Percentiles rank a stretch among this genome's conserved stretches.
These are phyloP conservation scores for Microctonus hyperodae DNA, from an alignment of 2,888 invertebrate genomes.

Conservation along the genomic window DNA sequence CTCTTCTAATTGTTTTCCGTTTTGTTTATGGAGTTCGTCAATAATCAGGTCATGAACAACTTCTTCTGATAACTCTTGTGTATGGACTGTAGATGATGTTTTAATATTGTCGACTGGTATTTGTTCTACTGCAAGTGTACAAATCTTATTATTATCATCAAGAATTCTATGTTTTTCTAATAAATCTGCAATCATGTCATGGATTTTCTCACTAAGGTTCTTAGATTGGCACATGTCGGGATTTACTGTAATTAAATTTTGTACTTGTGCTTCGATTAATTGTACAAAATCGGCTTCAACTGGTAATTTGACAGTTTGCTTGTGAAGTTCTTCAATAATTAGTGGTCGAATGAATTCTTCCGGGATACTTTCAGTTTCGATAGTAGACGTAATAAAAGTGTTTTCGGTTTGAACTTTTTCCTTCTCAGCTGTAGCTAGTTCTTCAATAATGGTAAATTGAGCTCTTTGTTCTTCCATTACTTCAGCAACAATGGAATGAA, in stretches of 20 bases:
- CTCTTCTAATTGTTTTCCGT: background rate
- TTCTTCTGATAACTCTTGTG: constrained; percentile 7
- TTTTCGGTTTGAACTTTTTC: no score
- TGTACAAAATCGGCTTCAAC: constrained; percentile 23
- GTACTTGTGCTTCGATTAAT: constrained; percentile 7
- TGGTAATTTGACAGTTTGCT: constrained; percentile 16
- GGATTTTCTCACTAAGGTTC: constrained; percentile 27
- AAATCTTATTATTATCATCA: background rate
- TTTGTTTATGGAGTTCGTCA: constrained; percentile 13
- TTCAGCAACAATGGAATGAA: background rate
- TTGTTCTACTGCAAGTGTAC: background rate
- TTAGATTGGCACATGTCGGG: constrained; percentile 35
- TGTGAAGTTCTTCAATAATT: constrained; percentile 7
- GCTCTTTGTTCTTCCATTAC: background rate
- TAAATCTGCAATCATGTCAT: constrained; percentile 11
- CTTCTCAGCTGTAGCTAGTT: no score
- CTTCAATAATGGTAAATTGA: no score
- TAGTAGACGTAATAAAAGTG: no score
- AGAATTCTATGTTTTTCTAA: constrained; percentile 31
- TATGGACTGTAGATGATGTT: background rate
- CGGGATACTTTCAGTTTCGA: no score
- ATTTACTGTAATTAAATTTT: constrained; percentile 42
- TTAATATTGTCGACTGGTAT: background rate
- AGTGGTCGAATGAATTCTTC: constrained; percentile 5
- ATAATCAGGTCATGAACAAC: constrained; percentile 10